Percentiles rank a stretch among this genome's conserved stretches.
These are phyloP conservation scores for Oenanthe oenanthe DNA, from an alignment of 2,113 vertebrate genomes.

Conservation along the genomic window DNA sequence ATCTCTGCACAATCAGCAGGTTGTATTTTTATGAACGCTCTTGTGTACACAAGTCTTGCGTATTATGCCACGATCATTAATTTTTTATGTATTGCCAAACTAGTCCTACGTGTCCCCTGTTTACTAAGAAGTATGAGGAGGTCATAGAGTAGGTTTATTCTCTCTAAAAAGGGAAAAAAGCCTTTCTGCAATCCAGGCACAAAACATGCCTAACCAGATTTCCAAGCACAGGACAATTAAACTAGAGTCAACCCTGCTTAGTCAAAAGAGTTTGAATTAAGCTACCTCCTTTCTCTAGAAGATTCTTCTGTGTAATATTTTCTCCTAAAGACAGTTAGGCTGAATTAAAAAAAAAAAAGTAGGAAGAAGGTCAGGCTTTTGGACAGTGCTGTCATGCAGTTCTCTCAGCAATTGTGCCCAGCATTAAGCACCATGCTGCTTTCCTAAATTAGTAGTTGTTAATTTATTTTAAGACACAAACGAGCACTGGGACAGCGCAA, in stretches of 20 bases:
- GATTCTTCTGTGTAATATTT: not conserved
- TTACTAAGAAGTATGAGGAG: not conserved
- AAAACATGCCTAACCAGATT: not conserved
- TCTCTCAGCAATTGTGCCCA: not conserved
- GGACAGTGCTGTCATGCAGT: not conserved
- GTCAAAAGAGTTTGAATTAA: not conserved
- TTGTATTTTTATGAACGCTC: not conserved
- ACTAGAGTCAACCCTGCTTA: not conserved
- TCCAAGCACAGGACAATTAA: not conserved
- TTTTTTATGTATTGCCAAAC: constrained; percentile 18
- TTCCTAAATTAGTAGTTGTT: not conserved
- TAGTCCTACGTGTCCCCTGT: not conserved
- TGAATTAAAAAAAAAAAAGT: not conserved
- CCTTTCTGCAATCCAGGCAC: not conserved
- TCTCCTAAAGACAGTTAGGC: not conserved
- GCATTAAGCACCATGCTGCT: not conserved
- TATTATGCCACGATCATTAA: not conserved
- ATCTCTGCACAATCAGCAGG: not conserved
- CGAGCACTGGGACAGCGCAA: not conserved
- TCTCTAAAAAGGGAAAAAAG: not conserved
- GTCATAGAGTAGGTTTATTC: not conserved
- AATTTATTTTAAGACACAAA: not conserved
- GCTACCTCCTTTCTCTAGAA: not conserved
- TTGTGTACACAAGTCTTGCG: not conserved
- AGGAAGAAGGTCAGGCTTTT: not conserved